These are phyloP conservation scores for Cataglyphis cursor DNA, from an alignment of 2,888 invertebrate species.

Conservation along the genomic window DNA sequence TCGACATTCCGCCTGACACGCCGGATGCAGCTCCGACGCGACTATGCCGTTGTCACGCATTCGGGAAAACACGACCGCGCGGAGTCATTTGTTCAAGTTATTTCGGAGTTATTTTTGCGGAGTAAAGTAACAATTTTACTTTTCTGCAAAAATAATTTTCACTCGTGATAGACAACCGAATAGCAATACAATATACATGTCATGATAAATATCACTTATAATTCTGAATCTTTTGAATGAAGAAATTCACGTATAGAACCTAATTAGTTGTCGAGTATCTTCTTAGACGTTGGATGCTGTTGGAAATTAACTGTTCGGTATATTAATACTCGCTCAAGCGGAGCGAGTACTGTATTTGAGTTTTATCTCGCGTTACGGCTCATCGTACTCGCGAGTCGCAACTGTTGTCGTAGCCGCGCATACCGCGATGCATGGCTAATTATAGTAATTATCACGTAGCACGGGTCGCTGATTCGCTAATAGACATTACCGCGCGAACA, in stretches of 20 bases:
- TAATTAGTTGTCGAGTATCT: background rate
- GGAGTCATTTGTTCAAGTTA: background rate
- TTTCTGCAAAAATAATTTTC: background rate
- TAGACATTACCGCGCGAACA: conserved; percentile 67
- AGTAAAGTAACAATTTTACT: background rate
- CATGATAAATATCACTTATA: background rate
- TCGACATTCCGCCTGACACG: background rate
- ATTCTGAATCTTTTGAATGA: background rate
- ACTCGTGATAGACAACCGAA: background rate
- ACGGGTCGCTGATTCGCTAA: conserved; percentile 65
- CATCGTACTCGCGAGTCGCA: conserved; percentile 16
- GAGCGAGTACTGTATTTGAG: conserved; percentile 15
- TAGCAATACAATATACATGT: background rate
- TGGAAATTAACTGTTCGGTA: background rate
- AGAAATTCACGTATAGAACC: background rate
- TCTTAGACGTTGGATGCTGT: background rate
- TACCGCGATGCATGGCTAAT: conserved; percentile 60
- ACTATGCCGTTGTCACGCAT: background rate
- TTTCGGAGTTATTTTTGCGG: background rate
- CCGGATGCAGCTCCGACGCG: background rate
- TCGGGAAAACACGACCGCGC: background rate
- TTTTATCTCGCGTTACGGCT: conserved; percentile 43
- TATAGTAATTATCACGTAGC: conserved; percentile 64
- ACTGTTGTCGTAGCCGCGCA: conserved; percentile 5
- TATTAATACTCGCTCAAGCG: background rate